Percentiles rank a stretch among this genome's conserved stretches.
Evolutionary conservation across 2,113 vertebrate genomes (phyloP).

Genomic region (Psilopogon haemacephalus): DNA sequence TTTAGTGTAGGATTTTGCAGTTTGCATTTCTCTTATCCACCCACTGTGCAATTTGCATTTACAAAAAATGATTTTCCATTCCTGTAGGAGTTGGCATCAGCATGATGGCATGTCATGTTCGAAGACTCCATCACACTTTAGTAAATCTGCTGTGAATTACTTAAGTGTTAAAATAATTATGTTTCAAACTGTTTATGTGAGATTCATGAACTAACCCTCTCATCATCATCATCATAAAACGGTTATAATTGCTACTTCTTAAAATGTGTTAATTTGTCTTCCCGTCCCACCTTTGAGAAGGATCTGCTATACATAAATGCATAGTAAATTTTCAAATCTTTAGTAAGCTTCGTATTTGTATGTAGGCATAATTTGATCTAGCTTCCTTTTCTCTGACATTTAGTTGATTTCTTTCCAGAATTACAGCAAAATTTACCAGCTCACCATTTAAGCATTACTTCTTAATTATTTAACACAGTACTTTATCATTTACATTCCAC

Average conservation of each 20-base stretch:
- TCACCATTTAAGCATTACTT: conserved; percentile 36
- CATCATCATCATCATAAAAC: not conserved
- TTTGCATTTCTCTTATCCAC: conserved; percentile 37
- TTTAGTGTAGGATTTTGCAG: conserved; percentile 46
- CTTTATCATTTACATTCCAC: conserved; percentile 52
- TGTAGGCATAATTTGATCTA: not conserved
- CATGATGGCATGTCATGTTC: not conserved
- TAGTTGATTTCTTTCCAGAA: not conserved
- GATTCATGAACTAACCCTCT: not conserved
- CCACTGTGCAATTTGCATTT: conserved; percentile 24
- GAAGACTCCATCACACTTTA: conserved; percentile 9
- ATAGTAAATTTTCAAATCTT: not conserved
- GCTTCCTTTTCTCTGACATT: not conserved
- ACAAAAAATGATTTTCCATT: not conserved
- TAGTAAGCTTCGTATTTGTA: not conserved
- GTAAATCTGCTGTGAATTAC: conserved; percentile 26
- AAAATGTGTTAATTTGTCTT: conserved; percentile 5
- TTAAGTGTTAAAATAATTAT: conserved; percentile 15
- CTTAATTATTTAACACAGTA: conserved; percentile 27
- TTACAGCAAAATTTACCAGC: conserved; percentile 14
- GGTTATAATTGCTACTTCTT: not conserved
- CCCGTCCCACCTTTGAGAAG: not conserved
- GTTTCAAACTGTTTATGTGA: not conserved
- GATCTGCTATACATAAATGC: not conserved
- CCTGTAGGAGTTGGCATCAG: conserved; percentile 6